These are phyloP conservation scores for Protophormia terraenovae DNA, from an alignment of 2,888 invertebrate genomes.

Conservation along the genomic window DNA sequence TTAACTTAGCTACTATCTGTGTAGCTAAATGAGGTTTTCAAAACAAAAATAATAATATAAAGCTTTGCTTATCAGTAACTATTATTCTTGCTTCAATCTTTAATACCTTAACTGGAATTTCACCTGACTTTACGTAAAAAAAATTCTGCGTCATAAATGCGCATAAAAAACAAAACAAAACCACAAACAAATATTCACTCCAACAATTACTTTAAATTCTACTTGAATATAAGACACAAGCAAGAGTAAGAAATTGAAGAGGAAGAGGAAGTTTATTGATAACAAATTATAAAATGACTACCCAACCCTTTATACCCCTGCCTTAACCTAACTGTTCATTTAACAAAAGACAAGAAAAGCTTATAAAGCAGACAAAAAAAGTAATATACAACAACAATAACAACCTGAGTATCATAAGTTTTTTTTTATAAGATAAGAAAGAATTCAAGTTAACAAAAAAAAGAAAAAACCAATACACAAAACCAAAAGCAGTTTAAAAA, in stretches of 20 bases:
- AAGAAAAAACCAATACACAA: not conserved
- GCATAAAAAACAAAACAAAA: constrained; percentile 11
- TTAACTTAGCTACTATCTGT: not conserved
- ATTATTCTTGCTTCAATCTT: no score
- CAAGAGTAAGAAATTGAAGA: no score
- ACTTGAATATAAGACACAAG: not conserved
- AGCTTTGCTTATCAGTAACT: constrained; percentile 63
- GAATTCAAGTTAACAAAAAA: constrained; percentile 14
- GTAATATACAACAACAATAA: not conserved
- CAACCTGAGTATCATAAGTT: constrained; percentile 35
- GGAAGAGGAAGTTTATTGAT: constrained; percentile 18
- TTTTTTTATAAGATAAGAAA: constrained; percentile 56
- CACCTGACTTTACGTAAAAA: constrained; percentile 51
- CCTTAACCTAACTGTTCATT: not conserved
- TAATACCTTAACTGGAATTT: constrained; percentile 35
- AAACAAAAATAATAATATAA: constrained; percentile 30
- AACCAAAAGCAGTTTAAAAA: constrained; percentile 6
- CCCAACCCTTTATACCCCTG: not conserved
- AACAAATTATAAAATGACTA: not conserved
- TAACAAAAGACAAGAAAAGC: constrained; percentile 54
- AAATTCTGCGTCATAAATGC: constrained; percentile 23
- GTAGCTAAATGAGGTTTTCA: not conserved
- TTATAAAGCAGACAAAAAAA: constrained; percentile 3
- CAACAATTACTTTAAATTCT: constrained; percentile 15
- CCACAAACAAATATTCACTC: not conserved